Percentiles rank a stretch among this genome's conserved stretches.
phyloP scores from a whole-genome alignment of 2,888 invertebrate species.

The Leptopterna dolabrata region DNA sequence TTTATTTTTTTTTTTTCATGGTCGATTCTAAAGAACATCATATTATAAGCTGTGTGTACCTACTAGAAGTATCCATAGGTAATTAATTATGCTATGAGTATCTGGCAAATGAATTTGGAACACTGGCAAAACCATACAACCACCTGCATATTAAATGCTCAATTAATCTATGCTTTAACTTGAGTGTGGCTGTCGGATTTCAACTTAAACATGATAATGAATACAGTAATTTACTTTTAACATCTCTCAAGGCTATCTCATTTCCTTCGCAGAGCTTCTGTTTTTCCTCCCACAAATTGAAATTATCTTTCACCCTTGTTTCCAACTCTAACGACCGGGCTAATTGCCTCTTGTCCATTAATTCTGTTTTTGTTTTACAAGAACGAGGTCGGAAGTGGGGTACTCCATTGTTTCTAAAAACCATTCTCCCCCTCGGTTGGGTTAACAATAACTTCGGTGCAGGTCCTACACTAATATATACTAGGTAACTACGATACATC shows the following conservation, averaged over 20 bases:
- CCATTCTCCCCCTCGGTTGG: not conserved
- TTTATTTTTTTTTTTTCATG: too few relatives aligned
- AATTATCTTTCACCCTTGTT: constrained; percentile 8
- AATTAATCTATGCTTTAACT: not conserved
- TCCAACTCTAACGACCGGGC: constrained; percentile 3
- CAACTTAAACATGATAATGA: not conserved
- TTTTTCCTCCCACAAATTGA: constrained; percentile 11
- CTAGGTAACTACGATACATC: not conserved
- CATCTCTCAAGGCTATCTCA: constrained; percentile 3
- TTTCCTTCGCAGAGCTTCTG: not conserved
- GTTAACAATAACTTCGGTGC: not conserved
- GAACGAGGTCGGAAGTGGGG: constrained; percentile 1
- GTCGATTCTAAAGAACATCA: too few relatives aligned
- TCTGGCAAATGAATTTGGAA: too few relatives aligned
- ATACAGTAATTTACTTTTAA: not conserved
- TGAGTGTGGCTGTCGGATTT: not conserved
- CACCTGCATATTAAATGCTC: not conserved
- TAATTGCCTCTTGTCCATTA: constrained; percentile 7
- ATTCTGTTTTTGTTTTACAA: not conserved
- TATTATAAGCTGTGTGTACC: too few relatives aligned
- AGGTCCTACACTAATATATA: not conserved
- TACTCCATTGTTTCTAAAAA: not conserved
- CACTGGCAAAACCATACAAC: too few relatives aligned
- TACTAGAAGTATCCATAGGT: too few relatives aligned
- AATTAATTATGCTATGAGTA: too few relatives aligned